phyloP scores from a whole-genome alignment of 2,797 vertebrate species.

The Heliangelus exortis region DNA sequence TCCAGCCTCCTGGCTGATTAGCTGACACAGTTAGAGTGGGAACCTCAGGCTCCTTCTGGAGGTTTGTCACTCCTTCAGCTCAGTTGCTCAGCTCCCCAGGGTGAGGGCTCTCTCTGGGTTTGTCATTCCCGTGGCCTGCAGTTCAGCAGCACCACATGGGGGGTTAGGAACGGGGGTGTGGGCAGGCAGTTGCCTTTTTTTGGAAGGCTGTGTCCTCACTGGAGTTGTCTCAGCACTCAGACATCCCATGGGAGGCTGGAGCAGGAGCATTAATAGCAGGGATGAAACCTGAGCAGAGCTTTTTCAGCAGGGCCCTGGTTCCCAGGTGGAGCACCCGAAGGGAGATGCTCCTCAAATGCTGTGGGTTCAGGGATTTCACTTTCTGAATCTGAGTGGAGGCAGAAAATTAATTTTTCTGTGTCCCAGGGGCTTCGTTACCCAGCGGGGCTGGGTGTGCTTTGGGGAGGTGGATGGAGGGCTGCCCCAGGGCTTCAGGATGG shows the following conservation, averaged over 20 bases:
- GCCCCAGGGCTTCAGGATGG: neutral
- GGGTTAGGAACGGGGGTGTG: neutral
- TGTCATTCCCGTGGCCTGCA: too few relatives aligned
- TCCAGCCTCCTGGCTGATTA: neutral
- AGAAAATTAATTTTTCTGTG: neutral
- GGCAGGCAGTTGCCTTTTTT: neutral
- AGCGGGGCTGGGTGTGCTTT: neutral
- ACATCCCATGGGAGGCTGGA: neutral
- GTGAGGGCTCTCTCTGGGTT: neutral
- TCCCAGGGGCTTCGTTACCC: neutral
- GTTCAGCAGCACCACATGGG: neutral
- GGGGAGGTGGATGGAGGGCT: neutral
- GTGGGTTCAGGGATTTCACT: neutral
- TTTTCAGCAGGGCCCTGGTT: neutral
- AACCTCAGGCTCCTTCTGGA: neutral
- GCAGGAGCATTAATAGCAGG: neutral
- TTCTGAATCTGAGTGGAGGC: neutral
- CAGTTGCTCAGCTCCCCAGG: neutral
- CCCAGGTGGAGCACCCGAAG: neutral
- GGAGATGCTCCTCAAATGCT: neutral
- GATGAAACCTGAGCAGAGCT: neutral
- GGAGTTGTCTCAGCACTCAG: neutral
- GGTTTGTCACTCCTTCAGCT: neutral
- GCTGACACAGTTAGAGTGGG: neutral
- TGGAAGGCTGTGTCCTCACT: neutral